Base-by-base conservation (phyloP, 2,797 vertebrate genomes). In the Chlorospingus flavigularis region DNA sequence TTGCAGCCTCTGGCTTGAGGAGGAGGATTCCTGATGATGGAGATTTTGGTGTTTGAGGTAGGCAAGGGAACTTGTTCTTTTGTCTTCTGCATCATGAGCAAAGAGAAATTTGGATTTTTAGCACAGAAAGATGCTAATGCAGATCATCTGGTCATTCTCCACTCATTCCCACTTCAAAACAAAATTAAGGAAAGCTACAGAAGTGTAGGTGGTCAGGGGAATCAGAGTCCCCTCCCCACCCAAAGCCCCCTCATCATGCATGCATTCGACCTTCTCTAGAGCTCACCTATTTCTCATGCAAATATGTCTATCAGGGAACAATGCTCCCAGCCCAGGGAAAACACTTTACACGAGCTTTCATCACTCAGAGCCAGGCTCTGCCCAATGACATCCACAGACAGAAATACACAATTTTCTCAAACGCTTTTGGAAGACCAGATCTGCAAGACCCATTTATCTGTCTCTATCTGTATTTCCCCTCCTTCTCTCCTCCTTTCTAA, bases 201-300 rank as follows among this genome's bases (percentile, higher is more conserved):
- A 87, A 89, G 24, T 5, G 37, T 63, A 65, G 25, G 30, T 31
- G 37, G 19, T 37, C 31, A 48, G 28, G 26, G 30, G 40, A 91
- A 68, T 35, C n/a, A n/a, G 48, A 68, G 30, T 30, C 10, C 24
- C 11, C 43, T 72, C 48, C 28, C 8, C 11, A 63, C 19, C 15
- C 40, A 77, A 67, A 71, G 50, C 25, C 17, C 40, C 55, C 47
- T 86, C 73, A 76, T 76, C 80, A 72, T 58, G 73, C 87, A 65
- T 28, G 63, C 20, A n/a, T 87, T 80, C 90, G 81, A 79, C 90
- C 82, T 90, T 79, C 74, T 72, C 82, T 47, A 65, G 58, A 82
- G 70, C 85, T 86, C 76, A 71, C 67, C 72, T 94, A 86, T 57
- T 90, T 90, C 57, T 84, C 83, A 92, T 91, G 90, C 82, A 94